Conservation (phyloP, 2,113 vertebrate species). For the Pelodiscus sinensis region DNA sequence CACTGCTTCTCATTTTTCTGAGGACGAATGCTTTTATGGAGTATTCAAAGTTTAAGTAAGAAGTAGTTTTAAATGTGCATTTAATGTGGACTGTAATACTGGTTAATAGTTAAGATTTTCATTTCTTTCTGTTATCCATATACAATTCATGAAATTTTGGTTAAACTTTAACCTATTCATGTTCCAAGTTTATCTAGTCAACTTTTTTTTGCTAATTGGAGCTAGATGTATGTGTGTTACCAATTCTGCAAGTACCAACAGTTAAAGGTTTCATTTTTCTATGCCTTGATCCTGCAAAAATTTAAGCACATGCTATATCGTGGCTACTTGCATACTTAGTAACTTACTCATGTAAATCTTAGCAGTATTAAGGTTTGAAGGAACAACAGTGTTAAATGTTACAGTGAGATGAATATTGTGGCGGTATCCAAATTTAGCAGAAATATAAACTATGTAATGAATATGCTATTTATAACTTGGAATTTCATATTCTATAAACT, state of each 20-base stretch:
- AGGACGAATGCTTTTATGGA: neutral
- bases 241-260: neutral
- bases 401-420: neutral
- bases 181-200: neutral
- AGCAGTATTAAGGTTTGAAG: neutral
- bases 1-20: neutral
- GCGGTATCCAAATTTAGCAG: neutral
- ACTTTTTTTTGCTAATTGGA: neutral
- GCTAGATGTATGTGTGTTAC: neutral
- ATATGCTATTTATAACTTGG: neutral
- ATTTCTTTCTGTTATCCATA: accelerated
- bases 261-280: neutral
- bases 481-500: neutral
- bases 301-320: neutral
- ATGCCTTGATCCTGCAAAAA: neutral
- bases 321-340: neutral
- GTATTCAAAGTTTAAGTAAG: neutral
- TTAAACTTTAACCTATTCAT: neutral
- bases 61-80: neutral
- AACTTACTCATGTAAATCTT: neutral
- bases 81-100: neutral
- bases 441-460: neutral
- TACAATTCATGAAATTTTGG: neutral
- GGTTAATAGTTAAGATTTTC: neutral
- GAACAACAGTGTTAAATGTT: neutral